Percentiles rank a stretch among this genome's conserved stretches.
Conservation (phyloP, 2,797 vertebrate species). For the Pogoniulus pusillus region DNA sequence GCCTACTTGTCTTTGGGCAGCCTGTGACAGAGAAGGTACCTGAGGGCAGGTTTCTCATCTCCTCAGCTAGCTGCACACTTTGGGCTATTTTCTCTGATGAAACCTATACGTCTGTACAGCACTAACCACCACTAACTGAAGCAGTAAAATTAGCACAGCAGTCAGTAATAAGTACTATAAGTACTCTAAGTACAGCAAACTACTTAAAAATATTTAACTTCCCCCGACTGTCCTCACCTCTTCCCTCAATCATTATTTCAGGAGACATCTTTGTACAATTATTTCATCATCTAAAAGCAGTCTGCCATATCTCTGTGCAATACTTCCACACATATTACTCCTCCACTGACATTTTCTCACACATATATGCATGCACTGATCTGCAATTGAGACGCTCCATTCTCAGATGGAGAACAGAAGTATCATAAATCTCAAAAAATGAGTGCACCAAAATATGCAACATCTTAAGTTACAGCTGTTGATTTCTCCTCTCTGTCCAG, state of each 20-base stretch:
- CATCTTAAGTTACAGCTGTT: slow-evolving; percentile 32
- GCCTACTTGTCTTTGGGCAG: background rate
- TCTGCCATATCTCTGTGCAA: background rate
- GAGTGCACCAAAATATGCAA: background rate
- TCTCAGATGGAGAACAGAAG: background rate
- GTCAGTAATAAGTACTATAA: background rate
- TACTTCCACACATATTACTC: background rate
- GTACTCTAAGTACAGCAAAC: background rate
- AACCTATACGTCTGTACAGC: background rate
- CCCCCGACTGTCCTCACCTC: background rate
- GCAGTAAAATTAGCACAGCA: background rate
- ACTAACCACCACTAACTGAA: background rate
- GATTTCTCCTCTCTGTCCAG: background rate
- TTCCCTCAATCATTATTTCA: background rate
- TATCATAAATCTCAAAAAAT: slow-evolving; percentile 2
- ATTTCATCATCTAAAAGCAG: slow-evolving; percentile 2
- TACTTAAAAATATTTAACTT: background rate
- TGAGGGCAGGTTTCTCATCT: background rate
- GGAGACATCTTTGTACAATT: background rate
- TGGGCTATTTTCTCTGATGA: background rate
- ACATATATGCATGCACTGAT: background rate
- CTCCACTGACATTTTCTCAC: background rate
- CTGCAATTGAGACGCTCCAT: background rate
- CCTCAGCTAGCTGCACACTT: background rate
- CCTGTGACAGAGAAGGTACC: background rate